Base-by-base conservation (phyloP, 1,140 invertebrate genomes). In the Melipona quadrifasciata region DNA sequence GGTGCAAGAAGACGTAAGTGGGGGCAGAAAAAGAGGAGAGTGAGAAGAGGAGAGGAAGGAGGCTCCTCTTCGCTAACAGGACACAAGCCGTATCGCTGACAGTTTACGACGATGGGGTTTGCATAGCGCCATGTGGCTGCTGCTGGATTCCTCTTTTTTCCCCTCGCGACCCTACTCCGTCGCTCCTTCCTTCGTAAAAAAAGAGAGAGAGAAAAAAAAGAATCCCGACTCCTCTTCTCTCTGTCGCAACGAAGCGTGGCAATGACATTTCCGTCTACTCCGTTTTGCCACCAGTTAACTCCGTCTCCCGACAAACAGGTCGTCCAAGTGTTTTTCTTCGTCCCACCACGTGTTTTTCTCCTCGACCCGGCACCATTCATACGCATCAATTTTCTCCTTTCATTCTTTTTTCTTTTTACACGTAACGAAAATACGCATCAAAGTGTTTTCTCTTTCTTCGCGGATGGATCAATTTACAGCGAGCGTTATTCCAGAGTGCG, bases 121-220 rank as follows among this genome's bases (percentile, higher is more conserved):
- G 82, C 86, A 74, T 88, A 92, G 89, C 89, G 92, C 92, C 93
- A 94, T 94, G 91, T 94, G 93, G 93, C 88, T 80, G 89, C 85
- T 86, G 73, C 85, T 86, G 73, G 84, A 81, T 75, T 85, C 78
- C 53, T 58, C 53, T 87, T 91, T 91, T 88, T 89, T 82, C 16
- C 64, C 19, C 61, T 19, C 24, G 16, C 19, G 53, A 14, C 4
- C 51, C 65, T 67, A 34, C 80, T 39, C 39, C 72, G 65, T 74
- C 84, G 53, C 73, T 58, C 65, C 53, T 64, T 31, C 61, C 65
- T 39, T 39, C 75, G 19, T 53, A 27, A 83, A 65, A 88, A 87
- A 87, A 84, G 8, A 39, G 11, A 39, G 5, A 39, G 8, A 47
- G 0, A 8, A 47, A 47, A 10, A 47, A 47, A 47, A 6, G 39